phyloP scores from a whole-genome alignment of 64 coral and sea anemone species.

The Catalaphyllia jardinei region DNA sequence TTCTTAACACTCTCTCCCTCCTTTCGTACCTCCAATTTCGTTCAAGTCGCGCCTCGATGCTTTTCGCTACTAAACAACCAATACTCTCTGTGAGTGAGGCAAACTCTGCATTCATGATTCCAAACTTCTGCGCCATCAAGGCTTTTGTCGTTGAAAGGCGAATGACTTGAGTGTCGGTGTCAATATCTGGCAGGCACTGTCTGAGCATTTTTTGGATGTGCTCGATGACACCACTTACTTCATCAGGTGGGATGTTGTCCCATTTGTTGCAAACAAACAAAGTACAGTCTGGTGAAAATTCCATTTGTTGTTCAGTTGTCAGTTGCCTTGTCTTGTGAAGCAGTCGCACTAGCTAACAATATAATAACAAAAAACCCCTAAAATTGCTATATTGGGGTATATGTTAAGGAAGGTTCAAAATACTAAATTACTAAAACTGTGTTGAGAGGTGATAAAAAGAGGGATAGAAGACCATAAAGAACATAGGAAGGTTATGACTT shows the following conservation, averaged over 20 bases:
- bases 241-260: constrained; percentile 9
- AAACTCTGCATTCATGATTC: constrained; percentile 25
- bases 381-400: no score
- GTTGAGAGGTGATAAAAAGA: no score
- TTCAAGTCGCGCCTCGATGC: constrained; percentile 33
- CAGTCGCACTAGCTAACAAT: constrained; percentile 18
- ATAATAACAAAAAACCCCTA: no score
- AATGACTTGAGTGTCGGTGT: constrained; percentile 16
- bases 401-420: no score
- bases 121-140: not conserved
- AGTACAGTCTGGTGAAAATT: constrained; percentile 33
- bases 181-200: constrained; percentile 26
- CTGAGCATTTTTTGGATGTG: constrained; percentile 19
- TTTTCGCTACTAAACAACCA: constrained; percentile 1
- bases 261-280: constrained; percentile 43
- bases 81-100: constrained; percentile 11
- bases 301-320: constrained; percentile 30
- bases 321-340: constrained; percentile 29
- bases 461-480: no score
- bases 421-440: no score
- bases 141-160: constrained; percentile 46
- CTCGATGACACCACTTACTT: constrained; percentile 5
- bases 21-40: constrained; percentile 33
- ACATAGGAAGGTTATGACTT: no score
- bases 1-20: no score